phyloP scores from a whole-genome alignment of 2,113 vertebrate species.

The Neogobius melanostomus region DNA sequence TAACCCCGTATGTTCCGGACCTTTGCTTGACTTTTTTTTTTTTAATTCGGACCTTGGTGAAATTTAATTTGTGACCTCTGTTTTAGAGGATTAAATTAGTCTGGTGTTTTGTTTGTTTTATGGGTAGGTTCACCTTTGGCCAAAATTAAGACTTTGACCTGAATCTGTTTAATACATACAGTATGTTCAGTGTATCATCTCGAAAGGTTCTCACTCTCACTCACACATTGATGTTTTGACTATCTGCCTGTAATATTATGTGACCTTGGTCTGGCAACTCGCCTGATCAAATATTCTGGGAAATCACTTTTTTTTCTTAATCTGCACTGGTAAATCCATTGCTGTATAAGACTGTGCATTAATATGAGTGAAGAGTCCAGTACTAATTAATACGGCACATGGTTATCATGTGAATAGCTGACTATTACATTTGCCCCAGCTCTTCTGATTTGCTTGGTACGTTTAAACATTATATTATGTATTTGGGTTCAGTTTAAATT shows the following conservation, averaged over 20 bases:
- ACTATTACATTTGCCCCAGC: conserved; percentile 8
- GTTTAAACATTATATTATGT: conserved; percentile 15
- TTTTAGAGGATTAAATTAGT: background rate
- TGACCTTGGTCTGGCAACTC: background rate
- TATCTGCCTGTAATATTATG: background rate
- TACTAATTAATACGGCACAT: no score
- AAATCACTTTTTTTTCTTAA: background rate
- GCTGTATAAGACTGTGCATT: background rate
- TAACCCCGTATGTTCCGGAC: no score
- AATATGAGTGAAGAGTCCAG: no score
- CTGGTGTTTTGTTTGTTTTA: background rate
- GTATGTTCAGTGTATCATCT: background rate
- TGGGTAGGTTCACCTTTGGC: background rate
- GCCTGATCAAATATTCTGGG: conserved; percentile 3
- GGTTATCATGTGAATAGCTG: background rate
- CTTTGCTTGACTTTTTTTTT: no score
- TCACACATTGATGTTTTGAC: background rate
- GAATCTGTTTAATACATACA: background rate
- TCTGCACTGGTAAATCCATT: background rate
- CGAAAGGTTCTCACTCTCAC: background rate
- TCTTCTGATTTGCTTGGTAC: conserved; percentile 25
- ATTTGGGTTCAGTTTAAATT: conserved; percentile 26
- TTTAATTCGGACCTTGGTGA: no score
- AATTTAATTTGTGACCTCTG: no score
- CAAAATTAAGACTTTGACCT: background rate